These are phyloP conservation scores for Itoplectis maculator DNA, from an alignment of 2,888 invertebrate species.

Conservation along the genomic window DNA sequence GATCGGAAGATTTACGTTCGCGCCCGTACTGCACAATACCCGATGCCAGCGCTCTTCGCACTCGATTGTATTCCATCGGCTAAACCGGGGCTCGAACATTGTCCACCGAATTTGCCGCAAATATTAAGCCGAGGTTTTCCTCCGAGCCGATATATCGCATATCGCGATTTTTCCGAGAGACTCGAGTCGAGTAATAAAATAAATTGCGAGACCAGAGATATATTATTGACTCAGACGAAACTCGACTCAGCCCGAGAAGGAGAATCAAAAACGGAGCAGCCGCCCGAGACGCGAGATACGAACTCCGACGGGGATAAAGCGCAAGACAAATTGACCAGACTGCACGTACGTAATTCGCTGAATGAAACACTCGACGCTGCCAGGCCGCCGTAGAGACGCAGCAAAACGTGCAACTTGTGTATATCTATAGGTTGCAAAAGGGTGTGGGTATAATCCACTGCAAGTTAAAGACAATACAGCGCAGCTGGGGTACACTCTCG, in stretches of 20 bases:
- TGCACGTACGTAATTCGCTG: conserved; percentile 43
- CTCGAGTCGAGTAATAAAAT: no score
- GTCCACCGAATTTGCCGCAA: not conserved
- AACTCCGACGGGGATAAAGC: conserved; percentile 30
- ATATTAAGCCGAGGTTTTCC: no score
- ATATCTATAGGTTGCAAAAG: conserved; percentile 4
- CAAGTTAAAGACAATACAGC: conserved; percentile 51
- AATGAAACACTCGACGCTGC: conserved; percentile 31
- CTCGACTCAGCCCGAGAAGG: not conserved
- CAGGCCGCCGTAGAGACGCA: not conserved
- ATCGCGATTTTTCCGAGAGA: no score
- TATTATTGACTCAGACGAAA: no score
- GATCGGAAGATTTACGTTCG: conserved; percentile 53
- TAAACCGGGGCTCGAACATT: not conserved
- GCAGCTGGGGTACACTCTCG: conserved; percentile 44
- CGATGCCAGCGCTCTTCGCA: not conserved
- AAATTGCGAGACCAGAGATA: no score
- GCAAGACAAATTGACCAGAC: conserved; percentile 38
- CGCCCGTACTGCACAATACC: not conserved
- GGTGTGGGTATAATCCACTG: conserved; percentile 36
- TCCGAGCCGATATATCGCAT: no score
- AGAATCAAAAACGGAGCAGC: not conserved
- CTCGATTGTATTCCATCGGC: conserved; percentile 10
- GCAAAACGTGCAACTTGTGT: no score
- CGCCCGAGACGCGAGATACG: not conserved